Evolutionary conservation across 64 coral and sea anemone genomes (phyloP).

Genomic region (Stichodactyla mertensii): DNA sequence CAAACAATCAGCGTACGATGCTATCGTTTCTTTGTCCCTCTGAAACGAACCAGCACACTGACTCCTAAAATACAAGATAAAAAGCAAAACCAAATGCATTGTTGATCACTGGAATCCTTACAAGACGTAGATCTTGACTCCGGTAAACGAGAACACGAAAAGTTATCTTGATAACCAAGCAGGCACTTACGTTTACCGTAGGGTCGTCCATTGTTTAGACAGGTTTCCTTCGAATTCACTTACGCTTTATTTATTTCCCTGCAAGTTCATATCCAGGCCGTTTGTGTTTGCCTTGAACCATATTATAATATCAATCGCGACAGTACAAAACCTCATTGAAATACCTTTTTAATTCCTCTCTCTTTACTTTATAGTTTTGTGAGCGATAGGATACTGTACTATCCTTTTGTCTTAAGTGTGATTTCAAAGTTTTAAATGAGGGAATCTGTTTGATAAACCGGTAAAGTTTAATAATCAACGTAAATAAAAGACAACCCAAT

Average conservation of each 20-base stretch:
- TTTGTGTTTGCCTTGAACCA: not conserved
- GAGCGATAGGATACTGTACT: not conserved
- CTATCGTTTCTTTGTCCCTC: not conserved
- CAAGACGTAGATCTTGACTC: too few relatives aligned
- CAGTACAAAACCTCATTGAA: not conserved
- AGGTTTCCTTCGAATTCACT: not conserved
- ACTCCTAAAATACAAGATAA: not conserved
- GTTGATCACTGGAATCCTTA: not conserved
- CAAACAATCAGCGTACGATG: not conserved
- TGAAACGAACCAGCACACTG: not conserved
- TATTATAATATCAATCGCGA: not conserved
- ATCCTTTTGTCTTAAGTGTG: not conserved
- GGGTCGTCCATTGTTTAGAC: not conserved
- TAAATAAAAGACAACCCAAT: not conserved
- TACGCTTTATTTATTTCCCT: not conserved
- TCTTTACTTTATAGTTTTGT: not conserved
- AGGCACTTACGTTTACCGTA: not conserved
- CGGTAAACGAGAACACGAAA: too few relatives aligned
- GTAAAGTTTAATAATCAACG: not conserved
- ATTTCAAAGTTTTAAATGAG: not conserved
- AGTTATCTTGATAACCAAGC: not conserved
- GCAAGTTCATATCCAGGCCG: not conserved
- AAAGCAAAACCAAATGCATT: not conserved
- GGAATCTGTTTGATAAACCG: not conserved
- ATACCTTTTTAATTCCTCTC: not conserved